These are phyloP conservation scores for Torymus aiolomorphi DNA, from an alignment of 2,888 invertebrate genomes.

Conservation along the genomic window DNA sequence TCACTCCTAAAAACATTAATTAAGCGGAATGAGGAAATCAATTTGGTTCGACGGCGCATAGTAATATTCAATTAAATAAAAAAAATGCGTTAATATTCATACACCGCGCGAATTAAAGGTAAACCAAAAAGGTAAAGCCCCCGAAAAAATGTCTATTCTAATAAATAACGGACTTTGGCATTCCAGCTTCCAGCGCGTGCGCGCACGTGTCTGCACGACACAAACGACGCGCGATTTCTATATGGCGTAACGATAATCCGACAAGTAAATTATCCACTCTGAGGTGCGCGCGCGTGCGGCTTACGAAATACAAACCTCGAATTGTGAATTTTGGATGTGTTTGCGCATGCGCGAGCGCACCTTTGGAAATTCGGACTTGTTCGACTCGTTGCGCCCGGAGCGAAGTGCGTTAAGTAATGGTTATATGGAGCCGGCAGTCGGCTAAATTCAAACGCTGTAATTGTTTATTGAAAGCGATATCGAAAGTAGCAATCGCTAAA, in stretches of 20 bases:
- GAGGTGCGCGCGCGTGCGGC: not conserved
- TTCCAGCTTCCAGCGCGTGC: not conserved
- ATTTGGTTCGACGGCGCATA: too few species aligned
- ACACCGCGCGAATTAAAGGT: not conserved
- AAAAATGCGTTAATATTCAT: not conserved
- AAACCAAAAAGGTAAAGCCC: not conserved
- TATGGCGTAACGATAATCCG: slow-evolving; percentile 65
- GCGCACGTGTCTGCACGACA: not conserved
- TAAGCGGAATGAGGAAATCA: too few species aligned
- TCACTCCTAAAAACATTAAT: too few species aligned
- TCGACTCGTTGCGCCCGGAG: not conserved
- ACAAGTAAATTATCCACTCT: slow-evolving; percentile 64
- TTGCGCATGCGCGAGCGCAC: not conserved
- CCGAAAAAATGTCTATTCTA: slow-evolving; percentile 7
- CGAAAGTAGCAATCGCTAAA: not conserved
- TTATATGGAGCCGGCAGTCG: not conserved
- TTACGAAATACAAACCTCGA: slow-evolving; percentile 26
- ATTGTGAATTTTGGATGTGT: slow-evolving; percentile 17
- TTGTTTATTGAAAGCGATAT: not conserved
- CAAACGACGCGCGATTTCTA: slow-evolving; percentile 61
- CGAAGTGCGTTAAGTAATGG: too few species aligned
- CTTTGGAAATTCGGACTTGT: not conserved
- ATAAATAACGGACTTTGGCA: slow-evolving; percentile 30
- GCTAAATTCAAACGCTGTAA: not conserved
- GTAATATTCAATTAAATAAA: too few species aligned